A percentile compares a stretch with the other conserved stretches of the same genome.
Evolutionary conservation across 1,140 invertebrate genomes (phyloP).

Genomic region (Listronotus oregonensis): DNA sequence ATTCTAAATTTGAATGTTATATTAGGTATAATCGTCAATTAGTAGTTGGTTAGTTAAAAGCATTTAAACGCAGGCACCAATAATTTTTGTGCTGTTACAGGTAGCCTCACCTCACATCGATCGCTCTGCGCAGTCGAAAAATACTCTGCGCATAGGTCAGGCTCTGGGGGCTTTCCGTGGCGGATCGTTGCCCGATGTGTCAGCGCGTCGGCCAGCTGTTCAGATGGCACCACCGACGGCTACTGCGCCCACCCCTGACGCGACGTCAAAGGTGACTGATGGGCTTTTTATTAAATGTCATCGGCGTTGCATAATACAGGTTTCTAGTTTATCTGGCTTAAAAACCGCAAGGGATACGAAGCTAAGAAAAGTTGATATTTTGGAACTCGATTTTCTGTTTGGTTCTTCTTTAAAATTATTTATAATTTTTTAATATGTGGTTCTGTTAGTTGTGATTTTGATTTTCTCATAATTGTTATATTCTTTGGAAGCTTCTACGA

Average conservation of each 20-base stretch:
- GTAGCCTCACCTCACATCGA: conserved; percentile 43
- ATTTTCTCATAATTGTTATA: too few species aligned
- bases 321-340: not conserved
- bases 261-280: conserved; percentile 44
- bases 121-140: conserved; percentile 41
- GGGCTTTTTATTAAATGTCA: not conserved
- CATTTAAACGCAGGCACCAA: not conserved
- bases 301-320: not conserved
- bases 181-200: conserved; percentile 85
- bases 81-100: conserved; percentile 42
- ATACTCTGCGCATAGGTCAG: conserved; percentile 53
- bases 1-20: too few species aligned
- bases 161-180: conserved; percentile 64
- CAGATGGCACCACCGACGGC: conserved; percentile 31
- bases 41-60: too few species aligned
- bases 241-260: conserved; percentile 33
- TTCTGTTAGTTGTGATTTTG: too few species aligned
- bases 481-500: too few species aligned
- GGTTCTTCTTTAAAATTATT: too few species aligned
- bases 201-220: conserved; percentile 49
- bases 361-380: too few species aligned
- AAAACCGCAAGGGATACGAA: too few species aligned
- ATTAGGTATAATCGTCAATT: too few species aligned
- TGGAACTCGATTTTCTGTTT: too few species aligned
- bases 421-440: too few species aligned